Conservation (phyloP, 2,888 invertebrate species). For the Tachystola acroxantha region DNA sequence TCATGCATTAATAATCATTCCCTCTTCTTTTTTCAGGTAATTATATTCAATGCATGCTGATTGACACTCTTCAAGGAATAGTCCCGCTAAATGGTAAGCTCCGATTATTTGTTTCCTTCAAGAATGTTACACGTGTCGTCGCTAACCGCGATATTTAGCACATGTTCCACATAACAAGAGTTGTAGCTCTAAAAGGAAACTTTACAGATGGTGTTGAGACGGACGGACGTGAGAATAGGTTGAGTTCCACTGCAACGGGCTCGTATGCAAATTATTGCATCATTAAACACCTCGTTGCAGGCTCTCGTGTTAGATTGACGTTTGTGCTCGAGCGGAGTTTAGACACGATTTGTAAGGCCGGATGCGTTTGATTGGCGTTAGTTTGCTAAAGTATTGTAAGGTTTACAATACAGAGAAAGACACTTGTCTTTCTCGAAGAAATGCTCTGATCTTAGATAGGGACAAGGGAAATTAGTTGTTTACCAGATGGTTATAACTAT, state of each 20-base stretch:
- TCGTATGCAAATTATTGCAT: constrained; percentile 74
- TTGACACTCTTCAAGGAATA: constrained; percentile 34
- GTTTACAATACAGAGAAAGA: neutral
- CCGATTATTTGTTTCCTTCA: constrained; percentile 9
- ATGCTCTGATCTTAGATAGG: constrained; percentile 6
- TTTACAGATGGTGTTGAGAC: constrained; percentile 34
- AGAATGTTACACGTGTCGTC: constrained; percentile 14
- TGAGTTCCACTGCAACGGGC: constrained; percentile 45
- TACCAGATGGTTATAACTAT: no score
- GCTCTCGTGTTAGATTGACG: constrained; percentile 65
- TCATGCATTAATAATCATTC: constrained; percentile 33
- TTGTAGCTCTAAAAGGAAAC: constrained; percentile 51
- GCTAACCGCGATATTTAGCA: constrained; percentile 12
- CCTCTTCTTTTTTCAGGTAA: constrained; percentile 57
- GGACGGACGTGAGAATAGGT: constrained; percentile 73
- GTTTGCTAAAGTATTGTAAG: constrained; percentile 51
- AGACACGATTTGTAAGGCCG: constrained; percentile 51
- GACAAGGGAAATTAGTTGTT: neutral
- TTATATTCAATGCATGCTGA: constrained; percentile 28
- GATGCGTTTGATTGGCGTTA: constrained; percentile 66
- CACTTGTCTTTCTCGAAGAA: constrained; percentile 8
- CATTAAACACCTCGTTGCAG: constrained; percentile 70
- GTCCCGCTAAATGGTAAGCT: constrained; percentile 51
- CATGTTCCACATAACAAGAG: constrained; percentile 50
- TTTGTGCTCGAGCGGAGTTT: constrained; percentile 33